A percentile compares a stretch with the other conserved stretches of the same genome.
Evolutionary conservation across 2,113 vertebrate species (phyloP).

Genomic region (Gambusia affinis): DNA sequence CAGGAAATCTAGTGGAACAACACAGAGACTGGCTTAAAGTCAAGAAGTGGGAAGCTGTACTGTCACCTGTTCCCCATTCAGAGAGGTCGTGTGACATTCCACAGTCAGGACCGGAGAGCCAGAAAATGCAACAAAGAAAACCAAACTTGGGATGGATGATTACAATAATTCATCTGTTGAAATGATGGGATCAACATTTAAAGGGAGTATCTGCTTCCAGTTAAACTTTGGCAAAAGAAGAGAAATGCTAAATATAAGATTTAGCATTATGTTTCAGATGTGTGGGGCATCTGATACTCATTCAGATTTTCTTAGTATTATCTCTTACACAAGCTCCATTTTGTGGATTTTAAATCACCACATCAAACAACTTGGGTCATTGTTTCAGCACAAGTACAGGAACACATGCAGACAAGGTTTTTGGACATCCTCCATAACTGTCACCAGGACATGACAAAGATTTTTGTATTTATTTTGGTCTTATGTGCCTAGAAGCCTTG

Average conservation of each 20-base stretch:
- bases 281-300: constrained; percentile 53
- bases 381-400: constrained; percentile 15
- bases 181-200: constrained; percentile 39
- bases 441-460: neutral
- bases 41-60: constrained; percentile 25
- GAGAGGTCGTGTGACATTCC: constrained; percentile 71
- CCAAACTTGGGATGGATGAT: constrained; percentile 24
- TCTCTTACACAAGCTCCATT: constrained; percentile 32
- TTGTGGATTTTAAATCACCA: constrained; percentile 13
- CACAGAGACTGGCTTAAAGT: neutral
- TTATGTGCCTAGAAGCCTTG: neutral
- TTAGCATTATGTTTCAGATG: constrained; percentile 38
- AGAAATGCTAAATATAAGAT: constrained; percentile 49
- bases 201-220: constrained; percentile 45
- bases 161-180: constrained; percentile 36
- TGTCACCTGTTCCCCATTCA: constrained; percentile 62
- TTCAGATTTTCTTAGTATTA: constrained; percentile 42
- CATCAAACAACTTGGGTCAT: constrained; percentile 11
- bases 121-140: constrained; percentile 7
- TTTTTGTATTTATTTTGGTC: too few species aligned
- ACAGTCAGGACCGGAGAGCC: constrained; percentile 31
- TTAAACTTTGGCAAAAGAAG: constrained; percentile 41
- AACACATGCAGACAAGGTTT: neutral
- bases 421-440: constrained; percentile 1
- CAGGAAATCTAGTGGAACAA: neutral